Evolutionary conservation across 2,797 vertebrate genomes (phyloP).

Genomic region (Sciaenops ocellatus): DNA sequence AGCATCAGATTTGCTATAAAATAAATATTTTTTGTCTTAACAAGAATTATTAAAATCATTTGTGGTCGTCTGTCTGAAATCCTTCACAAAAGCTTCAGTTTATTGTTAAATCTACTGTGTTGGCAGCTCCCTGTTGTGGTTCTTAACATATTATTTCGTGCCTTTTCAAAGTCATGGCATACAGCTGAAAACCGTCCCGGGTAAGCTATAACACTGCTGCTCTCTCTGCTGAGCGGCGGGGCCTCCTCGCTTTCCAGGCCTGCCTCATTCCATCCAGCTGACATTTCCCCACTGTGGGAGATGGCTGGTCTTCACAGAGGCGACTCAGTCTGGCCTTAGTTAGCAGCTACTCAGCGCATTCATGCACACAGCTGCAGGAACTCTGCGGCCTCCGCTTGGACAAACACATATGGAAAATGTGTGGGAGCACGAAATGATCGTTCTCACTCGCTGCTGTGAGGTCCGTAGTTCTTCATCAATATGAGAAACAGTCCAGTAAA

Average conservation of each 20-base stretch:
- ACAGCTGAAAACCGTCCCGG: conserved; percentile 18
- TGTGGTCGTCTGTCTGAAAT: background rate
- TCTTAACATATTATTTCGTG: conserved; percentile 19
- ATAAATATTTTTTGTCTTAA: background rate
- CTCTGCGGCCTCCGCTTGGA: conserved; percentile 58
- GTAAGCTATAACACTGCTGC: conserved; percentile 18
- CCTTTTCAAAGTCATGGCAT: conserved; percentile 3
- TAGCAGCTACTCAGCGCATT: conserved; percentile 73
- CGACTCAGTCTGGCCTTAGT: conserved; percentile 68
- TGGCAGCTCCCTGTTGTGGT: conserved; percentile 2
- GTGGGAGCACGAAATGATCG: conserved; percentile 62
- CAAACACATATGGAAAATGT: conserved; percentile 65
- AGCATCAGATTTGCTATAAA: background rate
- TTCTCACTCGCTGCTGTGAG: conserved; percentile 43
- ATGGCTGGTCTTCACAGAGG: conserved; percentile 72
- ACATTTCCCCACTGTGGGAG: conserved; percentile 64
- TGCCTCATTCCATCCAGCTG: conserved; percentile 68
- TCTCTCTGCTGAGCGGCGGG: conserved; percentile 6
- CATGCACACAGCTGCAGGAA: conserved; percentile 70
- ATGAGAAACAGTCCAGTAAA: conserved; percentile 21
- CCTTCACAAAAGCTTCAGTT: background rate
- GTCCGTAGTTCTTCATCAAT: conserved; percentile 7
- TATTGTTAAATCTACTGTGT: background rate
- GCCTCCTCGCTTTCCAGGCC: conserved; percentile 35
- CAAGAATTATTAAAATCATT: background rate